Conservation (phyloP, 2,888 invertebrate species). For the Sepioteuthis lessoniana region DNA sequence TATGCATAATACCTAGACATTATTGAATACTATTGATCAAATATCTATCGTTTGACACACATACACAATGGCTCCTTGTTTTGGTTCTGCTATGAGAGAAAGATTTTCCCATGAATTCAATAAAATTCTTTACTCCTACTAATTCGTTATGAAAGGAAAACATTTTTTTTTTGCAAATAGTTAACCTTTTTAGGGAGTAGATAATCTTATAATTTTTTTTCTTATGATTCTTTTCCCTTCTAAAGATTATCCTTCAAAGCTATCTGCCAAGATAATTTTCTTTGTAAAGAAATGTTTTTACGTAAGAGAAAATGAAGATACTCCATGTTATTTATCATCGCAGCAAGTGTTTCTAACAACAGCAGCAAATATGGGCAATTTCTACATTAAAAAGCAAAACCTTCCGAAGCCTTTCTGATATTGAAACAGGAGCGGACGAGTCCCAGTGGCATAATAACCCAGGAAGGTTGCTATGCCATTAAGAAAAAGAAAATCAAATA, state of each 20-base stretch:
- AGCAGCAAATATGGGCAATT: neutral
- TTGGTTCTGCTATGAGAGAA: neutral
- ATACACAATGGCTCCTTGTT: neutral
- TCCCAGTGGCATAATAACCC: too few relatives aligned
- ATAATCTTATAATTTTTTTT: neutral
- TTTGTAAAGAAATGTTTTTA: neutral
- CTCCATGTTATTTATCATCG: neutral
- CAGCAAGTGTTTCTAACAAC: neutral
- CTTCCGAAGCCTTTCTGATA: neutral
- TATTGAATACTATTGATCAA: constrained; percentile 6
- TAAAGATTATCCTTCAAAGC: neutral
- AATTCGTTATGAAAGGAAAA: neutral
- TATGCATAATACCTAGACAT: neutral
- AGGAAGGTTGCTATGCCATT: too few relatives aligned
- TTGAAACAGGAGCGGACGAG: too few relatives aligned
- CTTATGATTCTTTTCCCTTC: neutral
- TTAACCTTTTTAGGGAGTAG: neutral
- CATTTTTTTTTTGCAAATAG: neutral
- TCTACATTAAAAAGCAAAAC: too few relatives aligned
- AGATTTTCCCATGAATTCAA: neutral
- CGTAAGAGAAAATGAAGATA: neutral
- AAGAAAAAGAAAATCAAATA: too few relatives aligned
- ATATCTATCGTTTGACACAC: neutral
- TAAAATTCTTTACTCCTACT: neutral
- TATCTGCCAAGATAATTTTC: neutral